Base-by-base conservation (phyloP, 2,113 vertebrate genomes). In the Poeciliopsis retropinna region DNA sequence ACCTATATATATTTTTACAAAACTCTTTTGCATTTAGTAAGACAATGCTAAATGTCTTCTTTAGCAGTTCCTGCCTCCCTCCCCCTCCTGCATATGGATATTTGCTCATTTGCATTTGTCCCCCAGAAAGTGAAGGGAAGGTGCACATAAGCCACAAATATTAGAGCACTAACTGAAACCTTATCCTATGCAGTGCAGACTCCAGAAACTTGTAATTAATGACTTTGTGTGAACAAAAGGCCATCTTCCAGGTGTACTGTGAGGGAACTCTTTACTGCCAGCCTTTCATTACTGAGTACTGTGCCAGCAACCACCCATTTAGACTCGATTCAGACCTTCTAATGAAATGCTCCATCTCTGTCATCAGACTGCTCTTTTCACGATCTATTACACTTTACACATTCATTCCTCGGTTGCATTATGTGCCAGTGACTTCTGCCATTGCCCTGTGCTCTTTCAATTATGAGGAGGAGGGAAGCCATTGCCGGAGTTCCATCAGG, bases 271-370 rank as follows among this genome's bases (percentile, higher is more conserved):
- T 51, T 69, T 67, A 75, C 77, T 79, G 75, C 67, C 74, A 60
- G 67, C 79, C 79, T 82, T 84, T 84, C 80, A 88, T 85, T 72
- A 65, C 69, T 14, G 70, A 70, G 78, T 70, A 64, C 78, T 61
- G 73, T 61, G 72, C 61, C 72, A 79, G 85, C 72, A 82, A 39
- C 81, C 81, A 86, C 79, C 82, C 79, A 66, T 76, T 68, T 65
- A 76, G 82, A 60, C 81, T 82, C 64, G 11, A 77, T 41, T 84
- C 70, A 65, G 80, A 64, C 73, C 64, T 70, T 80, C 76, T 89
- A 92, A 92, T 91, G 91, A 90, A 91, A 92, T 80, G 85, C 81
- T 92, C 85, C 75, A 79, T 92, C 91, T 93, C 87, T 90, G 90
- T 87, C 91, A 82, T 88, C 75, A 80, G 51, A 57, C 80, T 66